Evolutionary conservation across 1,140 invertebrate species (phyloP), one percentile per base, ranked within the genome.

Genomic region (Acyrthosiphon pisum): DNA sequence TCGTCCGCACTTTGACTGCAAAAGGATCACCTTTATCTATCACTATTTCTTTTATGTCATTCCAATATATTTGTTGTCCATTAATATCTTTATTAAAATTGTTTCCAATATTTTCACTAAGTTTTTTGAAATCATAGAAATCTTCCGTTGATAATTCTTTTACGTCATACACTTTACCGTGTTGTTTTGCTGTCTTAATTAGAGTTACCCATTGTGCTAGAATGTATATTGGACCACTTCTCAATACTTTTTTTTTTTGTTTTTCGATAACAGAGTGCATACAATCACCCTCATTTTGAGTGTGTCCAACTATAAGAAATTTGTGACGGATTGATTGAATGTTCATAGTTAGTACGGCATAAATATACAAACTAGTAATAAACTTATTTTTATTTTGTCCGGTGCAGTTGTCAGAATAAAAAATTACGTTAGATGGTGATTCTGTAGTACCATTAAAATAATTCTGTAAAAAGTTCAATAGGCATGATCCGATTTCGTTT

Each of bases 311-410:
- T 41, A 84, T 84, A 44, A 84, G 83, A 44, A 84, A 84, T 84
- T 84, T 84, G 83, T 84, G 37, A 44, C 11, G 83, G 37, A 84
- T 84, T 84, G 37, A 84, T 86, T 48, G 23, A 86, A 86, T 86
- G 44, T 86, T 86, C 22, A 84, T 23, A 26, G 22, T 50, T 44
- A 56, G 18, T 37, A 90, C 50, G 35, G 35, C 35, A 90, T 90
- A 56, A 50, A 56, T 90, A 56, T 90, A 90, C 30, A 90, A 41
- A 90, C 48, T 90, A 90, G 18, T 53, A 35, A 90, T 90, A 41
- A 53, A 90, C 53, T 56, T 89, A 89, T 89, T 89, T 89, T 89
- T 89, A 89, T 56, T 53, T 56, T 89, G 87, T 53, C 87, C 50
- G 22, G n/a, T 9, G 50, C 87, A 89, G 87, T 89, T 89, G 35